These are phyloP conservation scores for Anoplophora glabripennis DNA, from an alignment of 1,140 invertebrate genomes.

Conservation along the genomic window DNA sequence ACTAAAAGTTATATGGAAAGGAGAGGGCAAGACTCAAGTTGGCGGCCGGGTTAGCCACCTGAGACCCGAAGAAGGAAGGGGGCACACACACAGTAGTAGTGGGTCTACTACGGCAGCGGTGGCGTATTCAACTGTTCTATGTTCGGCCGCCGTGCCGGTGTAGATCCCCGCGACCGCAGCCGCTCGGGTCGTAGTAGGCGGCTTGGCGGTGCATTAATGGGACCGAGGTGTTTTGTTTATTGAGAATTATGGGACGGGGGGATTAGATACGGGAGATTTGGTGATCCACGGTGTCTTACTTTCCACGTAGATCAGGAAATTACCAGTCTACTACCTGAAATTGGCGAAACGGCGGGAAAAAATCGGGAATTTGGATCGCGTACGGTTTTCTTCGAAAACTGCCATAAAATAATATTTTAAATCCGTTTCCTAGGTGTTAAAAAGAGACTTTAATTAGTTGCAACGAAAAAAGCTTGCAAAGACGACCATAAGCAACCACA, in stretches of 20 bases:
- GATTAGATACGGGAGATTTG: conserved; percentile 2
- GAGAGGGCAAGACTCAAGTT: conserved; percentile 15
- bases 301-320: too few relatives aligned
- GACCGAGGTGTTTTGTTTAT: not conserved
- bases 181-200: conserved; percentile 15
- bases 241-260: too few relatives aligned
- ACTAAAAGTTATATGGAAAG: conserved; percentile 9
- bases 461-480: too few relatives aligned
- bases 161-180: conserved; percentile 20
- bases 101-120: conserved; percentile 42
- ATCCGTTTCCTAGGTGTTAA: too few relatives aligned
- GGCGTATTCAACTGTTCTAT: conserved; percentile 46
- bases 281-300: too few relatives aligned
- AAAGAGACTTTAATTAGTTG: too few relatives aligned
- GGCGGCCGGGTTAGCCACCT: conserved; percentile 19
- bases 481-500: too few relatives aligned
- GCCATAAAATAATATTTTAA: too few relatives aligned
- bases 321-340: too few relatives aligned
- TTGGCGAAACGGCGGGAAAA: too few relatives aligned
- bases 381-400: too few relatives aligned
- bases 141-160: conserved; percentile 33
- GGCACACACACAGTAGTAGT: conserved; percentile 29
- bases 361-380: too few relatives aligned
- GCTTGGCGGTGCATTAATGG: conserved; percentile 10
- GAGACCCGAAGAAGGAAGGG: conserved; percentile 24